These are phyloP conservation scores for Stichodactyla helianthus DNA, from an alignment of 64 coral and sea anemone species.

Conservation along the genomic window DNA sequence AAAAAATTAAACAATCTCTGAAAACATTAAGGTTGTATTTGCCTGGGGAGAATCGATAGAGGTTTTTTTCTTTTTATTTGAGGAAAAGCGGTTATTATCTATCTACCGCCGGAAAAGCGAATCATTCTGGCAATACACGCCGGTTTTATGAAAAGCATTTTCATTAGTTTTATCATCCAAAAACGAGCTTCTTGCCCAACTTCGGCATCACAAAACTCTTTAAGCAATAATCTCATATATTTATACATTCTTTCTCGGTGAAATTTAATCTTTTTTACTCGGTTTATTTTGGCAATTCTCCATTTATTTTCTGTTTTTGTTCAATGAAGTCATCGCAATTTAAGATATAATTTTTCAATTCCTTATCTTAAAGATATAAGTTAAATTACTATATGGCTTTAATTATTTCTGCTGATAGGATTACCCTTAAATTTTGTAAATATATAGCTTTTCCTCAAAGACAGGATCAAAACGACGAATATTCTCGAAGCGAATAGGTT, in stretches of 20 bases:
- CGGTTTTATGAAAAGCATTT: too few species aligned
- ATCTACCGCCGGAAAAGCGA: not conserved
- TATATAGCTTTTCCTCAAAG: not conserved
- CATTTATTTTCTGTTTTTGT: not conserved
- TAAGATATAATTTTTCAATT: not conserved
- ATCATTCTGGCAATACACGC: too few species aligned
- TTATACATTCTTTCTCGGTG: too few species aligned
- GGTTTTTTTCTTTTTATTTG: not conserved
- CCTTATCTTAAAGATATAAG: constrained; percentile 2
- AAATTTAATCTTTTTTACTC: too few species aligned
- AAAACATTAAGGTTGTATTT: not conserved
- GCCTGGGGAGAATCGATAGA: too few species aligned
- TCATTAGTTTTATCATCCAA: too few species aligned
- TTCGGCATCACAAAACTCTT: too few species aligned
- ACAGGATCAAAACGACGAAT: not conserved
- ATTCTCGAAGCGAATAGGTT: not conserved
- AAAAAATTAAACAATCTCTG: not conserved
- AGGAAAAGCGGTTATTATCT: not conserved
- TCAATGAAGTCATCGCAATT: not conserved
- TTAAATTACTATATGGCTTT: constrained; percentile 14
- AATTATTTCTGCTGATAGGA: constrained; percentile 9
- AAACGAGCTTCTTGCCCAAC: too few species aligned
- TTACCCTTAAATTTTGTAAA: constrained; percentile 12
- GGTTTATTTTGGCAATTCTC: not conserved
- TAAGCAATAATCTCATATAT: too few species aligned